A percentile compares a stretch with the other conserved stretches of the same genome.
Conservation (phyloP, 2,888 invertebrate genomes). For the Nowickia ferox region DNA sequence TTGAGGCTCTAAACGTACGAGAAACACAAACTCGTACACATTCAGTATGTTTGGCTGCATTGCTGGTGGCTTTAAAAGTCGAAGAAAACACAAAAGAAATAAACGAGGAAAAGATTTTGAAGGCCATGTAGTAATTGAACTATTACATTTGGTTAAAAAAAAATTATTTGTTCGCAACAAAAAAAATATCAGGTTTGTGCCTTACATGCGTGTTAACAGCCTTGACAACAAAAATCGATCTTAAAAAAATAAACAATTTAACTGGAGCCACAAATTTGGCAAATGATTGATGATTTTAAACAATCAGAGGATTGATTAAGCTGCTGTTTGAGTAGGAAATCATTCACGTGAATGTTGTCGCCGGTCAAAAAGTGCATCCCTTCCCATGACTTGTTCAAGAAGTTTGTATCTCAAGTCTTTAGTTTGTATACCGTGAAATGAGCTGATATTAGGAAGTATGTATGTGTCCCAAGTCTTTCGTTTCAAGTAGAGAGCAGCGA, state of each 20-base stretch:
- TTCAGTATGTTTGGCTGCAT: background rate
- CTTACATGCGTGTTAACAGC: background rate
- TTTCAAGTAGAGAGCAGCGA: no score
- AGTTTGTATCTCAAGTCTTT: conserved; percentile 34
- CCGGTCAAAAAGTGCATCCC: background rate
- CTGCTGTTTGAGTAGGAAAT: conserved; percentile 26
- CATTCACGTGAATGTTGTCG: background rate
- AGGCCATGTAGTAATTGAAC: conserved; percentile 41
- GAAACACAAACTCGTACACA: background rate
- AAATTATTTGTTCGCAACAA: background rate
- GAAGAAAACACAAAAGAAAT: background rate
- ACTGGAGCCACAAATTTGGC: background rate
- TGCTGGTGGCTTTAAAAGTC: background rate
- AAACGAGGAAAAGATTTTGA: conserved; percentile 6
- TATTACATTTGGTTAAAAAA: background rate
- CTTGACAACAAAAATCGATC: conserved; percentile 45
- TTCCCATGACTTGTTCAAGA: background rate
- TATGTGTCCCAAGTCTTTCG: background rate
- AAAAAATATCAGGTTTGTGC: background rate
- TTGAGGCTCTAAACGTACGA: no score
- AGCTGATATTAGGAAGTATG: background rate
- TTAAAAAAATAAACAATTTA: conserved; percentile 16
- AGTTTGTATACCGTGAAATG: background rate
- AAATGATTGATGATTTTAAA: conserved; percentile 39
- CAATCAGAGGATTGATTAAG: conserved; percentile 15